phyloP scores from a whole-genome alignment of 2,888 invertebrate genomes.

The Colostygia pectinataria region DNA sequence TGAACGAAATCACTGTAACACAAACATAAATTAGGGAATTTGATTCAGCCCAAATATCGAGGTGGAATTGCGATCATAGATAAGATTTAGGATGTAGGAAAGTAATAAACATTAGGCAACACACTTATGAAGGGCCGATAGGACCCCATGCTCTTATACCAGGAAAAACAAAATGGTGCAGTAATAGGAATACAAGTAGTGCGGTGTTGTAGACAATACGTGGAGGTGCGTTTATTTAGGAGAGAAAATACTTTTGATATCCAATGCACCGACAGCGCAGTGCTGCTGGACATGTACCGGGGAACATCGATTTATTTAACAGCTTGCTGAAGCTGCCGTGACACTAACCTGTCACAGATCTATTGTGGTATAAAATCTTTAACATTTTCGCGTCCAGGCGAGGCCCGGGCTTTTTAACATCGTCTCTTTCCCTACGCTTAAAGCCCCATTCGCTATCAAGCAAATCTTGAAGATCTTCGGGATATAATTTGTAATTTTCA shows the following conservation, averaged over 20 bases:
- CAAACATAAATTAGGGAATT: slow-evolving; percentile 22
- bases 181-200: slow-evolving; percentile 70
- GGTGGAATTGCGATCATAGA: slow-evolving; percentile 19
- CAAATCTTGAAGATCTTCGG: slow-evolving; percentile 82
- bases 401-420: slow-evolving; percentile 98
- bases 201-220: slow-evolving; percentile 66
- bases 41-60: slow-evolving; percentile 28
- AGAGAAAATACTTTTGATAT: slow-evolving; percentile 47
- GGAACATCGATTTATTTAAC: slow-evolving; percentile 68
- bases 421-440: slow-evolving; percentile 93
- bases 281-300: slow-evolving; percentile 39
- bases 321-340: slow-evolving; percentile 68
- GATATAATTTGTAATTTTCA: slow-evolving; percentile 77
- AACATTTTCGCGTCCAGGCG: slow-evolving; percentile 87
- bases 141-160: slow-evolving; percentile 62
- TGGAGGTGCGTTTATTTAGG: slow-evolving; percentile 63
- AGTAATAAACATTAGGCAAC: slow-evolving; percentile 42
- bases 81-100: slow-evolving; percentile 24
- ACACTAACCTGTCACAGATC: slow-evolving; percentile 82
- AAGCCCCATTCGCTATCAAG: slow-evolving; percentile 89
- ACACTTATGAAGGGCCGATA: slow-evolving; percentile 46
- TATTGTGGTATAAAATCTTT: slow-evolving; percentile 78
- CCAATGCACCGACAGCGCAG: slow-evolving; percentile 50
- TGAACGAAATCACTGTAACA: slow-evolving; percentile 20
- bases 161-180: slow-evolving; percentile 63